These are phyloP conservation scores for Nyctereutes procyonoides DNA, from an alignment of 2,113 vertebrate genomes.

Conservation along the genomic window DNA sequence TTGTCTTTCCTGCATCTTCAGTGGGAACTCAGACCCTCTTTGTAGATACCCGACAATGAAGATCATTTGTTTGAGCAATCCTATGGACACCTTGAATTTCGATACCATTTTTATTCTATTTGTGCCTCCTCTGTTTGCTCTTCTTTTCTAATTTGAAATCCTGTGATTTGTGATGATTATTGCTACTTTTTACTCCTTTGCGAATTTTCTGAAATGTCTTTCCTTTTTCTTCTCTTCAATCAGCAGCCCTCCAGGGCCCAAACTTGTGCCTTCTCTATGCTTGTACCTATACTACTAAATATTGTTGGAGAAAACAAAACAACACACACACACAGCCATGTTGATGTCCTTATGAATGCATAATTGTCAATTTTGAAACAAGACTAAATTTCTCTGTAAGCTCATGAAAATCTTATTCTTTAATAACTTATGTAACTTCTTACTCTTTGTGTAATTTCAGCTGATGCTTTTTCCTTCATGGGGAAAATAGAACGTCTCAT, in stretches of 20 bases:
- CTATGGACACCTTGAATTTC: not conserved
- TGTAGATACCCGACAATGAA: not conserved
- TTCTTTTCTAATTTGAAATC: not conserved
- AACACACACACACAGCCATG: fast-evolving
- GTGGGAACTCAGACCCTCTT: not conserved
- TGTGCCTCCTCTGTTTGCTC: not conserved
- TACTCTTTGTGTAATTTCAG: not conserved
- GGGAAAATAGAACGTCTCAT: not conserved
- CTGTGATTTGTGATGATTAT: not conserved
- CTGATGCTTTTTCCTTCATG: not conserved
- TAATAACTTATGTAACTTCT: not conserved
- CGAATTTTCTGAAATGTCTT: not conserved
- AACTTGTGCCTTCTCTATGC: not conserved
- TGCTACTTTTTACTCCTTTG: not conserved
- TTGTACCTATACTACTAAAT: not conserved
- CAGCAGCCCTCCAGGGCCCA: not conserved
- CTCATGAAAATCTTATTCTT: not conserved
- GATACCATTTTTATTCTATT: not conserved
- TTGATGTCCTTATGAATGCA: not conserved
- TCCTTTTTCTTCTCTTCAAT: not conserved
- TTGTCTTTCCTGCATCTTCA: not conserved
- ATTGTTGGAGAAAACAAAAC: not conserved
- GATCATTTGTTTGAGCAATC: not conserved
- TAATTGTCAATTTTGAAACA: not conserved
- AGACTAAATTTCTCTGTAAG: not conserved